Evolutionary conservation across 2,113 vertebrate genomes (phyloP).

Genomic region (Hippolais icterina): DNA sequence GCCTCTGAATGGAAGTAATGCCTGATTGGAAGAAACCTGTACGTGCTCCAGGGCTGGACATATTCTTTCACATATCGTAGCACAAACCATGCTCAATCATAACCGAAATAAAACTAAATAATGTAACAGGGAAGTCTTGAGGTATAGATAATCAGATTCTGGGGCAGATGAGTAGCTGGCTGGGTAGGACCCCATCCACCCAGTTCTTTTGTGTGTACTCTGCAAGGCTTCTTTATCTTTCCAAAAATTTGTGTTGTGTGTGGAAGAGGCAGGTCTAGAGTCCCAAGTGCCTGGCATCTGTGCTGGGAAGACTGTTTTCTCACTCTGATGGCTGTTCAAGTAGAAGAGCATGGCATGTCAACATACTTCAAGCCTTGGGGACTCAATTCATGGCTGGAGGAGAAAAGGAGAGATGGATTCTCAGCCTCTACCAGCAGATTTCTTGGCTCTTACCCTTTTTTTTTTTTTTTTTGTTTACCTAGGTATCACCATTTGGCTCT

Average conservation of each 20-base stretch:
- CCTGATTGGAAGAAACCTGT: neutral
- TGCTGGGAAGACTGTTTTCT: neutral
- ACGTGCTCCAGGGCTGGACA: neutral
- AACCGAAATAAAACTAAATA: neutral
- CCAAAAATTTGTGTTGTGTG: neutral
- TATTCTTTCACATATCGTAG: neutral
- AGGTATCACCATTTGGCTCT: rapidly evolving
- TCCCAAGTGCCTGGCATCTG: neutral
- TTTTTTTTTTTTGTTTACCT: neutral
- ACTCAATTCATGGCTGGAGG: neutral
- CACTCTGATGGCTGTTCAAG: neutral
- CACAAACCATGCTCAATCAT: neutral
- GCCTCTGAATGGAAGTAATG: neutral
- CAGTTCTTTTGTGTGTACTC: rapidly evolving
- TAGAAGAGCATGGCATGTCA: neutral
- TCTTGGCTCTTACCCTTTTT: neutral
- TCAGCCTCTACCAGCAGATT: neutral
- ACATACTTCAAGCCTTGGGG: neutral
- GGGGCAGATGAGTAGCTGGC: neutral
- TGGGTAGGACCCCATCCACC: too few relatives aligned
- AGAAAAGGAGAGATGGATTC: neutral
- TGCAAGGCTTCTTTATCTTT: neutral
- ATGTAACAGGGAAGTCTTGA: neutral
- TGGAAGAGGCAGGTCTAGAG: neutral
- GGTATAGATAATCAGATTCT: neutral